Evolutionary conservation across 92 coral and sea anemone species (phyloP), one percentile per base, ranked within the genome.

Genomic region (Heteractis magnifica): DNA sequence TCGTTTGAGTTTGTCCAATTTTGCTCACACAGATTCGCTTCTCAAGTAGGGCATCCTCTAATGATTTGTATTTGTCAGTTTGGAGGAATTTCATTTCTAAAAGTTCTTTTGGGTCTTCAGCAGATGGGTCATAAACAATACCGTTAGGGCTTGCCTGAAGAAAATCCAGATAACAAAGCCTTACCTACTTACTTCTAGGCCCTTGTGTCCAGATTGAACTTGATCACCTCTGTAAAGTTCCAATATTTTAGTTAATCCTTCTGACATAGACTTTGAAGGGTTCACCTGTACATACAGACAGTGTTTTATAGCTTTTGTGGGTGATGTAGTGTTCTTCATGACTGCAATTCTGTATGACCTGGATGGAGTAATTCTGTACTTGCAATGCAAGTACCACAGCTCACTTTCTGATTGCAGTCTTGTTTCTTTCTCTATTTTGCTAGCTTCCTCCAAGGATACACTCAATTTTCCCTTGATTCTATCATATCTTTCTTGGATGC

Each of bases 81-180:
- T 85, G 76, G 6, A 85, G 26, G 19, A 51, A 78, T 58, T 85
- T 78, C 90, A 82, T 71, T 71, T 87, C 83, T 5, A 87, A 56
- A 4, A 87, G 11, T 13, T 79, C 90, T 18, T 73, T 14, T 3
- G 83, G 19, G 14, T 78, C 62, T 16, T 9, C 58, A 6, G n/a
- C 71, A 11, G 79, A 6, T 4, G 90, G 87, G 48, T 87, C 90
- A 50, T 16, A n/a, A 16, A 87, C 83, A 44, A 82, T 15, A 9
- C 86, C 86, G 76, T 87, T 87, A 44, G 90, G 90, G 34, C 26
- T 56, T 21, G 90, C 90, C 2, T 71, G 87, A 0, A 87, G 77
- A 48, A 73, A 75, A 5, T 86, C 90, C 82, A 10, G 6, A 78
- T 15, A 10, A 21, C 3, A 3, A 78, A 26, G 4, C 82, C 82